Evolutionary conservation across 2,888 invertebrate genomes (phyloP).

Genomic region (Chloromyia formosa): DNA sequence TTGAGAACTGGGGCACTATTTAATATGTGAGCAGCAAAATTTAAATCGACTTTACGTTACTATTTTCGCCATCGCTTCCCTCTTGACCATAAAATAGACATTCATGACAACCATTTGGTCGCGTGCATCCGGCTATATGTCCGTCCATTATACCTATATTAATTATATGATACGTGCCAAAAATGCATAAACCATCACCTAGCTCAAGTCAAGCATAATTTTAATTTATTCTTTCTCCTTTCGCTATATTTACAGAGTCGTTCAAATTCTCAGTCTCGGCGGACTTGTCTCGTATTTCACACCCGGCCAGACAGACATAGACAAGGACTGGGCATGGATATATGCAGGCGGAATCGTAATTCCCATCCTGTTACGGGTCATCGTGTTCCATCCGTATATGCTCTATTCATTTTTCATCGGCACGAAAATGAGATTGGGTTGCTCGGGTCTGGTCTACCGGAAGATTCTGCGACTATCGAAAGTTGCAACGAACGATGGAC

Average conservation of each 20-base stretch:
- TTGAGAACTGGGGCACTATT: too few species aligned
- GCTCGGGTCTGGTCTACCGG: slow-evolving; percentile 78
- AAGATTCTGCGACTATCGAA: slow-evolving; percentile 77
- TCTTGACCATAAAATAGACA: too few species aligned
- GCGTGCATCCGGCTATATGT: too few species aligned
- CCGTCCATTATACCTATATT: too few species aligned
- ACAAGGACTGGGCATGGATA: slow-evolving; percentile 68
- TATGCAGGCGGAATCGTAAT: slow-evolving; percentile 73
- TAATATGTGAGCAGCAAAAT: too few species aligned
- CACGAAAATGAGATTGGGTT: slow-evolving; percentile 75
- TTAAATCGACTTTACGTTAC: too few species aligned
- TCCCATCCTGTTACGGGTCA: slow-evolving; percentile 66
- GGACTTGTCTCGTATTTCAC: slow-evolving; percentile 73
- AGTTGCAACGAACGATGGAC: slow-evolving; percentile 84
- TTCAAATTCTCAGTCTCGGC: slow-evolving; percentile 73
- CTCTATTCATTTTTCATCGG: slow-evolving; percentile 75
- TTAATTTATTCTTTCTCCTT: too few species aligned
- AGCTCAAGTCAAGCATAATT: too few species aligned
- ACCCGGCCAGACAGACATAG: slow-evolving; percentile 66
- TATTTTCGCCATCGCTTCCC: too few species aligned
- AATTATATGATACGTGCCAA: too few species aligned
- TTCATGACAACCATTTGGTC: too few species aligned
- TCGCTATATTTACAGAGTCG: slow-evolving; percentile 65
- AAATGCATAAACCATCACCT: too few species aligned
- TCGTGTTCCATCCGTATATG: slow-evolving; percentile 78